Base-by-base conservation (phyloP, 2,113 vertebrate species). In the Pseudopipra pipra region DNA sequence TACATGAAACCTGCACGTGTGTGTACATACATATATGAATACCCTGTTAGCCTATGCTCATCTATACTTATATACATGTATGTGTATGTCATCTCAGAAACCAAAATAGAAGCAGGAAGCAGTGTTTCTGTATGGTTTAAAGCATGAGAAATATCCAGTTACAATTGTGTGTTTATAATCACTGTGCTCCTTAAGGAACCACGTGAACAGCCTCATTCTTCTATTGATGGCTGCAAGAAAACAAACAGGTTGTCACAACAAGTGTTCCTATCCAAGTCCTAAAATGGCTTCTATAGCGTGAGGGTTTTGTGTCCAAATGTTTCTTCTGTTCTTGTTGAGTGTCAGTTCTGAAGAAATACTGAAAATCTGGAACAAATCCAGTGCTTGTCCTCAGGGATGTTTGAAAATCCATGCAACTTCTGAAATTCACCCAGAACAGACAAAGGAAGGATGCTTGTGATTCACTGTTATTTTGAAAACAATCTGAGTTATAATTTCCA, bases 371-470 rank as follows among this genome's bases (percentile, higher is more conserved):
- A 89, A 79, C 14, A 65, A 59, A 46, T 87, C 93, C 93, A 92
- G 78, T 3, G 1, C 54, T 94, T 75, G 72, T 94, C 88, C 76
- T 81, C 33, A 6, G 77, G 62, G 90, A 59, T 73, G 56, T 55
- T 80, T 47, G 65, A 92, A 90, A 90, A 71, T 31, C 44, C 78
- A 33, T 56, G 62, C 54, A 72, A 91, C 81, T 92, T 89, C 49
- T 86, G 66, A 96, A 83, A 78, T 95, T 85, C 87, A 67, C 75
- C 63, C 51, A 52, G 79, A 67, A 89, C 12, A 13, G 92, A 85
- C 92, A 92, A 85, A 68, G 61, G 77, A 87, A 79, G 95, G 96
- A 97, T 93, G 89, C 77, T 77, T 89, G 73, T 93, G 95, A 94
- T 95, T 97, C 95, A 75, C 31, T 47, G 66, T 85, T 92, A 30